Conservation (phyloP, 2,797 vertebrate species). For the Scyliorhinus canicula region DNA sequence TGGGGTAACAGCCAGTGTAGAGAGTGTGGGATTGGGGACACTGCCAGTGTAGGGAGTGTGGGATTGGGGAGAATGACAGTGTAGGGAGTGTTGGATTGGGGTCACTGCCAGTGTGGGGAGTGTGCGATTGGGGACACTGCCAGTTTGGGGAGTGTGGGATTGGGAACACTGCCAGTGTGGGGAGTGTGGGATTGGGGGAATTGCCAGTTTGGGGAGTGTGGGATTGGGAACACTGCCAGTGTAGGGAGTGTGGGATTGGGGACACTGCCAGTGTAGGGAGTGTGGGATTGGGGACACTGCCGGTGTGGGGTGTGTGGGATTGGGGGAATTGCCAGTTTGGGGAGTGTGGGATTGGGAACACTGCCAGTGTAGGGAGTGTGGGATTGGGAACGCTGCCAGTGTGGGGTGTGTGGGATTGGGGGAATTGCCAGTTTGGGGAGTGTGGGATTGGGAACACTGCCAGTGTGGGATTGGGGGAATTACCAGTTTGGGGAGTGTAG, state of each 20-base stretch:
- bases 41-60: too few species aligned
- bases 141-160: not conserved
- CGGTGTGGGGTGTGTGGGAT: not conserved
- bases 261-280: not conserved
- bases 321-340: not conserved
- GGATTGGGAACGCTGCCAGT: not conserved
- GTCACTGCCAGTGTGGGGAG: too few species aligned
- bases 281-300: not conserved
- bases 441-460: too few species aligned
- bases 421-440: not conserved
- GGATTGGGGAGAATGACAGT: too few species aligned
- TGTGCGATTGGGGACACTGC: not conserved
- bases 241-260: not conserved
- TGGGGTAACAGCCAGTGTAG: too few species aligned
- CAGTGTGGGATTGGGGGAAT: too few species aligned
- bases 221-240: too few species aligned
- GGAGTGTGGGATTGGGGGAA: not conserved
- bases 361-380: not conserved
- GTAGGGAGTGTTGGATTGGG: too few species aligned
- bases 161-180: not conserved
- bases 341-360: too few species aligned
- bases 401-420: not conserved
- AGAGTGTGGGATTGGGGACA: too few species aligned
- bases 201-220: not conserved
- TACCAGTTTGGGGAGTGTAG: too few species aligned